Evolutionary conservation across 2,113 vertebrate genomes (phyloP).

Genomic region (Oryzias celebensis): DNA sequence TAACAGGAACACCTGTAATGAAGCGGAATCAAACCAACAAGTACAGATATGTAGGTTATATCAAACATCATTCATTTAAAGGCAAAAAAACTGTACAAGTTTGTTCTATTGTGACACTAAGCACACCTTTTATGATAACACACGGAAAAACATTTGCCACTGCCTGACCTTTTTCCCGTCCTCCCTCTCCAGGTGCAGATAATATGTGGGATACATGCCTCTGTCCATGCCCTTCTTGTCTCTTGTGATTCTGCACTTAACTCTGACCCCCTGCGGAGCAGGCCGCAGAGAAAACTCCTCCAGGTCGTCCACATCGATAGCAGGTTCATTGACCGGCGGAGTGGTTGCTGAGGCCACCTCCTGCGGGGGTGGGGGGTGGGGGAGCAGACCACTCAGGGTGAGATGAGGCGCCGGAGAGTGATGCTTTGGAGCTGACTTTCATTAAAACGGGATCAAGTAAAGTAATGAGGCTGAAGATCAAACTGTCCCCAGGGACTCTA

Average conservation of each 20-base stretch:
- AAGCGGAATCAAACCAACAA: not conserved
- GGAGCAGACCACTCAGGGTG: conserved; percentile 5
- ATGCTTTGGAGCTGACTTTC: conserved; percentile 27
- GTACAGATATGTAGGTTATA: not conserved
- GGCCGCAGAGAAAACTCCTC: conserved; percentile 94
- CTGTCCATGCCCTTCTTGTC: conserved; percentile 99
- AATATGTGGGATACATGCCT: conserved; percentile 99
- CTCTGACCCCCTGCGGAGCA: conserved; percentile 89
- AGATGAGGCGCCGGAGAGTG: conserved; percentile 23
- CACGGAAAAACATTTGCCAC: not conserved
- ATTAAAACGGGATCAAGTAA: conserved; percentile 44
- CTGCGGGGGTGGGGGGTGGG: conserved; percentile 61
- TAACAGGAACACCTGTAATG: conserved; percentile 89
- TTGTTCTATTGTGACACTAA: too few relatives aligned
- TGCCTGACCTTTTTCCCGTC: conserved; percentile 94
- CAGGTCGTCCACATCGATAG: conserved; percentile 89
- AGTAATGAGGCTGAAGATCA: conserved; percentile 54
- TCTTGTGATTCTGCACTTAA: conserved; percentile 97
- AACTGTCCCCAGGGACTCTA: conserved; percentile 44
- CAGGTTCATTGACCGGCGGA: conserved; percentile 82
- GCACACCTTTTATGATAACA: not conserved
- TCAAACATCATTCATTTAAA: not conserved
- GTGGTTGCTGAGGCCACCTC: conserved; percentile 92
- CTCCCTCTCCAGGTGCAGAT: conserved; percentile 96
- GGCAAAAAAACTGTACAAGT: not conserved